Base-by-base conservation (phyloP, 37 sponge, comb jelly and placozoan species). In the Ephydatia muelleri region DNA sequence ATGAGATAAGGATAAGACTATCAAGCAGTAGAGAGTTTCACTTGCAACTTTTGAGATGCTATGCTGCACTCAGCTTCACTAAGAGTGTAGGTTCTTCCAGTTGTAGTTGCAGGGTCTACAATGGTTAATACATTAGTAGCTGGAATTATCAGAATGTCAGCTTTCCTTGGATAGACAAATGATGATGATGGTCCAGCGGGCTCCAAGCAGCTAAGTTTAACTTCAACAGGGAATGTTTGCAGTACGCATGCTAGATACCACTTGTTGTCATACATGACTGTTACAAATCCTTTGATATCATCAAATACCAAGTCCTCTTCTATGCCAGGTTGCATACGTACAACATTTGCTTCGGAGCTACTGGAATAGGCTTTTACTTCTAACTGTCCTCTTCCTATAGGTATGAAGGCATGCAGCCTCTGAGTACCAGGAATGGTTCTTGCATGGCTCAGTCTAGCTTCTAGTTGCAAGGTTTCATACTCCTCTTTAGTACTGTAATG, bases 161-260 rank as follows among this genome's bases (percentile, higher is more conserved):
- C 38, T 12, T 16, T 14, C 14, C n/a, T 3, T 43, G 87, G 87
- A 38, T 80, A 80, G 21, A 29, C 39, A 67, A 76, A 86, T 37
- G 80, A 86, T 78, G 65, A 57, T 22, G 77, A 33, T 86, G 86
- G 81, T 16, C 80, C 87, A 43, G 40, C 65, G 9, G 87, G 87
- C 30, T 73, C 67, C 38, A 80, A 71, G 23, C 71, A 73, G 47
- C 36, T 72, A 30, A 86, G 65, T 72, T 79, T 80, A 11, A 86
- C 87, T 72, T 71, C 33, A 28, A 37, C 27, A 68, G 32, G 30
- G 32, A 34, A 31, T 25, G 30, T 33, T 34, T 84, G 39, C 49
- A 84, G 75, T 75, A 89, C 81, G 65, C 75, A 84, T 36, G 68
- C 85, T 28, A 89, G 25, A 80, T 68, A 84, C 90, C 90, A 89